Evolutionary conservation across 2,113 vertebrate species (phyloP).

Genomic region (Crotalus tigris): DNA sequence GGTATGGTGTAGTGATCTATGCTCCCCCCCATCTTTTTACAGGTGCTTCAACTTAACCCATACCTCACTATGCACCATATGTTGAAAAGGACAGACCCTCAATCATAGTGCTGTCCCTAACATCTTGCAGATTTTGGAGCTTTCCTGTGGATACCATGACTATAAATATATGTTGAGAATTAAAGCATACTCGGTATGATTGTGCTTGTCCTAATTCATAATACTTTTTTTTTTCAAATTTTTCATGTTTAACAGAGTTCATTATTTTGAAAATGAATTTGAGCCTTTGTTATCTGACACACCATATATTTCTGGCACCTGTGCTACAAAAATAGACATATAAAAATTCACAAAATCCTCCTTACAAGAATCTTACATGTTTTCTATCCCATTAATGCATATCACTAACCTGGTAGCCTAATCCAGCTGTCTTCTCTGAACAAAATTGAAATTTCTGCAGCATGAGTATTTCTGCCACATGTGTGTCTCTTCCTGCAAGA

Average conservation of each 20-base stretch:
- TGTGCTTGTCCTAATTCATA: background rate
- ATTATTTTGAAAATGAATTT: background rate
- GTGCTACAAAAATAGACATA: rapidly evolving
- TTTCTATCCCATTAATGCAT: background rate
- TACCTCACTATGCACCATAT: background rate
- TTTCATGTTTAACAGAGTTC: background rate
- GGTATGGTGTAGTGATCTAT: background rate
- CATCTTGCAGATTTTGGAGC: background rate
- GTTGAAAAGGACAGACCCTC: background rate
- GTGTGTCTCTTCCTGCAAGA: background rate
- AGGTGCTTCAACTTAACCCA: background rate
- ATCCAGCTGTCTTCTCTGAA: background rate
- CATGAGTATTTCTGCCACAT: background rate
- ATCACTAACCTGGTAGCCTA: background rate
- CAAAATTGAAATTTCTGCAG: background rate
- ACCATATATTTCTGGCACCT: background rate
- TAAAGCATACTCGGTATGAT: background rate
- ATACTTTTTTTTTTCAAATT: background rate
- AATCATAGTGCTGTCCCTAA: background rate
- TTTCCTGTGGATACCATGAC: background rate
- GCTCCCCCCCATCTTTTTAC: background rate
- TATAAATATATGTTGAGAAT: background rate
- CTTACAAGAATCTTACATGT: background rate
- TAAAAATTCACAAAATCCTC: background rate
- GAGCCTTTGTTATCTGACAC: background rate